A percentile compares a stretch with the other conserved stretches of the same genome.
Conservation (phyloP, 2,888 invertebrate genomes). For the Heliothis peltigera region DNA sequence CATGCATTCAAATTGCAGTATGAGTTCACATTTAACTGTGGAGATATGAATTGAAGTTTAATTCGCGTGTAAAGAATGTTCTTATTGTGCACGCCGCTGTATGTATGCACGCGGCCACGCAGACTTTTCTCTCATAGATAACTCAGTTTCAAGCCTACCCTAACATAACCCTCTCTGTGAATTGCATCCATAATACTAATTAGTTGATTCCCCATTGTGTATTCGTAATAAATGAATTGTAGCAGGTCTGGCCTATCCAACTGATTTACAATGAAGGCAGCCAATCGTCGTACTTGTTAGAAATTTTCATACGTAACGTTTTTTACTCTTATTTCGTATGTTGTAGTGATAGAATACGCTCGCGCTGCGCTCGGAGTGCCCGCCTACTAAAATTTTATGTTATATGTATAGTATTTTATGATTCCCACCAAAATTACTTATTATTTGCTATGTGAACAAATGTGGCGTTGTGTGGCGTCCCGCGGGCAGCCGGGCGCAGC, state of each 20-base stretch:
- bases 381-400: slow-evolving; percentile 46
- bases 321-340: slow-evolving; percentile 77
- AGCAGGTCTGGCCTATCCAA: slow-evolving; percentile 66
- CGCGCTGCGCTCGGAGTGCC: slow-evolving; percentile 63
- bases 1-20: slow-evolving; percentile 11
- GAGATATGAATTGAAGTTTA: slow-evolving; percentile 4
- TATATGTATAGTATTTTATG: slow-evolving; percentile 60
- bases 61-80: slow-evolving; percentile 24
- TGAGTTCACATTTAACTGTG: slow-evolving; percentile 25
- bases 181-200: slow-evolving; percentile 22
- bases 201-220: slow-evolving; percentile 42
- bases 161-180: slow-evolving; percentile 33
- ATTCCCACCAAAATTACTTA: slow-evolving; percentile 63
- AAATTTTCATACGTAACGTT: slow-evolving; percentile 83
- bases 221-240: slow-evolving; percentile 46
- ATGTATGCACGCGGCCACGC: slow-evolving; percentile 26
- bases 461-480: slow-evolving; percentile 48
- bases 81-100: slow-evolving; percentile 10
- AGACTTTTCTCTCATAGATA: slow-evolving; percentile 22
- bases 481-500: slow-evolving; percentile 59
- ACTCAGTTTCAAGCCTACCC: slow-evolving; percentile 23
- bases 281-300: slow-evolving; percentile 69
- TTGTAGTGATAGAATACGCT: slow-evolving; percentile 75
- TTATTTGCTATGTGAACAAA: slow-evolving; percentile 48
- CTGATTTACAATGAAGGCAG: slow-evolving; percentile 51